Conservation (phyloP, 2,113 vertebrate genomes). For the Neoarius graeffei region DNA sequence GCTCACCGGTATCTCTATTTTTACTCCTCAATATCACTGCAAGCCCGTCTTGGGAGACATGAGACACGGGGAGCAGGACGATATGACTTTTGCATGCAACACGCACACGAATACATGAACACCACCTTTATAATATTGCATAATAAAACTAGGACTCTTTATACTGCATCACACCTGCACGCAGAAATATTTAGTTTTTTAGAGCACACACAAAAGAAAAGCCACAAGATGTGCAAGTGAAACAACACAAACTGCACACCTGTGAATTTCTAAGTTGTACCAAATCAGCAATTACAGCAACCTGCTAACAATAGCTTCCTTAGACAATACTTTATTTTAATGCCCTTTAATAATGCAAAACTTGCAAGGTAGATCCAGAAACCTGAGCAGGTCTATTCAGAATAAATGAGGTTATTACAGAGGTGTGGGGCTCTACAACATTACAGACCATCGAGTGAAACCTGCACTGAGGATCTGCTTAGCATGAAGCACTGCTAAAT, state of each 20-base stretch:
- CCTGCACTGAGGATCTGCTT: neutral
- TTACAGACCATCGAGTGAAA: neutral
- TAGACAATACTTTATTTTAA: slow-evolving; percentile 9
- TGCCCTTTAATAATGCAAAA: neutral
- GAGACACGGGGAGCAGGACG: slow-evolving; percentile 20
- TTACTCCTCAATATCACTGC: slow-evolving; percentile 64
- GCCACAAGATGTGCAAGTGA: neutral
- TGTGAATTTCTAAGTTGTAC: slow-evolving; percentile 16
- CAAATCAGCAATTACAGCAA: slow-evolving; percentile 39
- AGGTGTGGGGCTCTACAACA: neutral
- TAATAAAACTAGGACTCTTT: slow-evolving; percentile 8
- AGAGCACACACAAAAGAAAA: neutral
- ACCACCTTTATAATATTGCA: slow-evolving; percentile 12
- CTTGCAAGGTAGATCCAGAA: neutral
- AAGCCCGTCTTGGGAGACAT: slow-evolving; percentile 24
- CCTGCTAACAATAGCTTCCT: slow-evolving; percentile 18
- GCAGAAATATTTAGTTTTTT: neutral
- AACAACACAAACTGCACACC: slow-evolving; percentile 21
- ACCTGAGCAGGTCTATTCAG: neutral
- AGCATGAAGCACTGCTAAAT: neutral
- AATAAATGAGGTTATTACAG: slow-evolving; percentile 2
- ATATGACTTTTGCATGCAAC: slow-evolving; percentile 32
- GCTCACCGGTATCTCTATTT: slow-evolving; percentile 73
- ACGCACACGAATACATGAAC: neutral
- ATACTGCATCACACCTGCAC: slow-evolving; percentile 27